Conservation (phyloP, 2,797 vertebrate genomes). For the Alectoris magna region DNA sequence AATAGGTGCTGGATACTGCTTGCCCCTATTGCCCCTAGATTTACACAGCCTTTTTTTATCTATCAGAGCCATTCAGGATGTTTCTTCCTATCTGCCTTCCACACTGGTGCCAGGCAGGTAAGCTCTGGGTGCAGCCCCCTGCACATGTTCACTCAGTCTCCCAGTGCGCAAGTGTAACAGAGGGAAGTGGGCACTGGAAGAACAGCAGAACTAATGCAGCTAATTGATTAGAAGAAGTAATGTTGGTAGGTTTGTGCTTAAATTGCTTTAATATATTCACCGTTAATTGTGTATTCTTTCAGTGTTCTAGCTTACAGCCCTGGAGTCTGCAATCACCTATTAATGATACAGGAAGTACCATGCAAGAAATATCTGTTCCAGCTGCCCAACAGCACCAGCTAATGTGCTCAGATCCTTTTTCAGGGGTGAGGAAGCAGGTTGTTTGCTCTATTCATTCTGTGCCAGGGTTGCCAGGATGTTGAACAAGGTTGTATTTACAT, state of each 20-base stretch:
- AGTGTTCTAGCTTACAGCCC: background rate
- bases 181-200: background rate
- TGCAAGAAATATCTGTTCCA: constrained; percentile 1
- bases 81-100: background rate
- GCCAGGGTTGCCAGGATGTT: constrained; percentile 55
- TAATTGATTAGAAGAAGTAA: background rate
- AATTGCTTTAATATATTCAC: background rate
- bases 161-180: background rate
- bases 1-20: background rate
- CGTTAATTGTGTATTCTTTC: background rate
- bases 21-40: background rate
- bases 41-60: background rate
- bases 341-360: background rate
- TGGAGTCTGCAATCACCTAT: background rate
- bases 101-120: background rate
- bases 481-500: constrained; percentile 41
- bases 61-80: background rate
- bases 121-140: background rate
- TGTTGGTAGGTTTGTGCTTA: background rate
- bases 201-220: background rate
- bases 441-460: constrained; percentile 40
- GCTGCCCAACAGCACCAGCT: constrained; percentile 5
- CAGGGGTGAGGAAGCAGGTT: constrained; percentile 39
- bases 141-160: background rate
- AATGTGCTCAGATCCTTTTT: constrained; percentile 31